Conservation (phyloP, 2,113 vertebrate species). For the Bubalus kerabau region DNA sequence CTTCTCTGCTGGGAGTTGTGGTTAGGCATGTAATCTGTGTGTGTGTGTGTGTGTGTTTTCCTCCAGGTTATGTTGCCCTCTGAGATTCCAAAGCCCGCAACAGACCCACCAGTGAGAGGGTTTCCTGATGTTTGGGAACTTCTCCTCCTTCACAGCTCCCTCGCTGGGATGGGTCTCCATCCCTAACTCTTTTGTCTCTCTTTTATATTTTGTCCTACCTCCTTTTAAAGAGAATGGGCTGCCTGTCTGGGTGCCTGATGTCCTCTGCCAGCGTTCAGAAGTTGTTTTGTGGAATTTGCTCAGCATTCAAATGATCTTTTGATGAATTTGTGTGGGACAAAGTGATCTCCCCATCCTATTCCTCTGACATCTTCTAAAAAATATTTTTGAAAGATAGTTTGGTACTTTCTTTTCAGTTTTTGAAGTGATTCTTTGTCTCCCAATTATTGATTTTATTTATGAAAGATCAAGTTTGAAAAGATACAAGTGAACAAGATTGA, state of each 20-base stretch:
- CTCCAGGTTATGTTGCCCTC: not conserved
- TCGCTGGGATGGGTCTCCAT: not conserved
- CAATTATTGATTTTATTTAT: not conserved
- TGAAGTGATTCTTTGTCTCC: not conserved
- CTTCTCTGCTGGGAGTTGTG: not conserved
- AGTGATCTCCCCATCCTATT: not conserved
- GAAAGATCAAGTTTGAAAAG: not conserved
- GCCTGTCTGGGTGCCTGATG: not conserved
- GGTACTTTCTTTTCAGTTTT: not conserved
- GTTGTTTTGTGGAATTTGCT: not conserved
- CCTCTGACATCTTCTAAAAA: not conserved
- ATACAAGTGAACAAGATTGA: not conserved
- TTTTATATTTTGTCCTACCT: not conserved
- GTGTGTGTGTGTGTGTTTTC: not conserved
- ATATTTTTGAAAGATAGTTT: not conserved
- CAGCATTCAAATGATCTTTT: not conserved
- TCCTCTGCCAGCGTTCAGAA: not conserved
- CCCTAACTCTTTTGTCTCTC: not conserved
- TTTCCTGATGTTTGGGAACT: not conserved
- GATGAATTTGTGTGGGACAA: not conserved
- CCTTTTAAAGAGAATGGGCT: not conserved
- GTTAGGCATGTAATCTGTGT: not conserved
- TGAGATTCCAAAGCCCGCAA: not conserved
- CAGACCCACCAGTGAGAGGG: not conserved
- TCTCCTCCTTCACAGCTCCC: not conserved